Conservation (phyloP, 2,113 vertebrate species). For the Cheilinus undulatus region DNA sequence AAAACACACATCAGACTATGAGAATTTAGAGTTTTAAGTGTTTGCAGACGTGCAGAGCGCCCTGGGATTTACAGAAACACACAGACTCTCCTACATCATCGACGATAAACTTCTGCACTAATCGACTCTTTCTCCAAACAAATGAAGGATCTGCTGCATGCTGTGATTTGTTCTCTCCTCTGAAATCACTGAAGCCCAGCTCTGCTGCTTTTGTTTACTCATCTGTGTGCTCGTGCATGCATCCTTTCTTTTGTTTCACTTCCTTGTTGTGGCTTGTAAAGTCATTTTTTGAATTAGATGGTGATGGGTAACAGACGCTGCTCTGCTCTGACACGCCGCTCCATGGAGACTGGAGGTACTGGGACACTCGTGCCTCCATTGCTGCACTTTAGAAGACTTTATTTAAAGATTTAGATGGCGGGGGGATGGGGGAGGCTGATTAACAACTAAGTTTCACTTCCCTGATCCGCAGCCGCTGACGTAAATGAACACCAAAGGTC, state of each 20-base stretch:
- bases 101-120: background rate
- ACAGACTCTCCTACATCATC: background rate
- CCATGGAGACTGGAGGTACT: slow-evolving; percentile 34
- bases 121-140: slow-evolving; percentile 14
- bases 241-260: slow-evolving; percentile 13
- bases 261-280: slow-evolving; percentile 32
- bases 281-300: background rate
- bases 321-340: slow-evolving; percentile 41
- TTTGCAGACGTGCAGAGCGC: slow-evolving; percentile 7
- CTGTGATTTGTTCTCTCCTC: background rate
- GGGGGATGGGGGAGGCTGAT: background rate
- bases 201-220: slow-evolving; percentile 20
- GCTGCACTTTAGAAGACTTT: background rate
- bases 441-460: slow-evolving; percentile 60
- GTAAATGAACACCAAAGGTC: background rate
- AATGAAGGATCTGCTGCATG: slow-evolving; percentile 32
- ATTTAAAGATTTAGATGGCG: background rate
- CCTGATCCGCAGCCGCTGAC: slow-evolving; percentile 1
- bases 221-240: slow-evolving; percentile 33
- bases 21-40: background rate
- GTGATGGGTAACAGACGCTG: slow-evolving; percentile 35
- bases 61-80: slow-evolving; percentile 64
- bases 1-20: background rate
- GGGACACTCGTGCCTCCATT: background rate
- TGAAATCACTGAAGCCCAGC: background rate